Evolutionary conservation across 2,797 vertebrate genomes (phyloP), one percentile per base, ranked within the genome.

Genomic region (Malacoraja senta): DNA sequence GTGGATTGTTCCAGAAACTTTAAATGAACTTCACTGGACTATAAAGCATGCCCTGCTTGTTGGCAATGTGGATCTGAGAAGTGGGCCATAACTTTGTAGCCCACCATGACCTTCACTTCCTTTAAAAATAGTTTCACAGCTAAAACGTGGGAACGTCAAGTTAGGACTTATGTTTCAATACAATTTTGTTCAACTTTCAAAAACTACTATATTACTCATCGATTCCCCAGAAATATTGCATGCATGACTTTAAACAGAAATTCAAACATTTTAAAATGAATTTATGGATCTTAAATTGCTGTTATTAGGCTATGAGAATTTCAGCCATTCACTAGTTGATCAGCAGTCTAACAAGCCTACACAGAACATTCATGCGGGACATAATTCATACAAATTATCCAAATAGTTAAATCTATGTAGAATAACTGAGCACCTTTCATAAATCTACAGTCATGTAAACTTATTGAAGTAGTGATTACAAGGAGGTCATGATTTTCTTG

Each of bases 181-280:
- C 53, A 84, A 84, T 61, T 61, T 84, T 84, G 53, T n/a, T 84
- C 24, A 19, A 84, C 3, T 84, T 84, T 84, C 53, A 84, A 84
- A 80, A 84, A 84, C 53, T 61, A 53, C 61, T 15, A 84, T 61
- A 61, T 61, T 29, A 61, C 12, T 84, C 12, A 29, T 10, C 13
- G 81, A 29, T 26, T n/a, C 6, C 81, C 53, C 81, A 61, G 29
- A 58, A 84, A 61, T 13, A 84, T 83, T 61, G 38, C 44, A 13
- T 15, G 24, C 53, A 61, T 17, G 13, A 84, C 61, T 61, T 61
- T n/a, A 84, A 84, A 29, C 44, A 29, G 26, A 58, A 21, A 58
- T 12, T 58, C 19, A 83, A 83, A 84, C 12, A 61, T 61, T 84
- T 84, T 61, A 15, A 84, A 61, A n/a, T 29, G 13, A n/a, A 10